These are phyloP conservation scores for Lycia hirtaria DNA, from an alignment of 2,888 invertebrate genomes.

Conservation along the genomic window DNA sequence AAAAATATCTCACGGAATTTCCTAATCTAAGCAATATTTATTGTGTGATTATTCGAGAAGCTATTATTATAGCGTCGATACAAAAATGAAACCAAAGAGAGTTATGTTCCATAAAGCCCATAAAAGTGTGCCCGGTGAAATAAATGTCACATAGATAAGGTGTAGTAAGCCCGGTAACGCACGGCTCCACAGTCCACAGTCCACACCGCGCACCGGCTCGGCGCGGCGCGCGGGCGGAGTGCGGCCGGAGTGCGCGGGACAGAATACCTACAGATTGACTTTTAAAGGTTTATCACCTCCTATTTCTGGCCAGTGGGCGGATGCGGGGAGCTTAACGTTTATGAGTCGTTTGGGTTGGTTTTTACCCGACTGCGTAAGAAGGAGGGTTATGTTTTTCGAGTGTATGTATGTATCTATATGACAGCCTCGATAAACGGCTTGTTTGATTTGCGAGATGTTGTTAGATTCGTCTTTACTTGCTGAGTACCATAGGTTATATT, in stretches of 20 bases:
- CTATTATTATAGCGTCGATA: too few relatives aligned
- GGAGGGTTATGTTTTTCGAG: too few relatives aligned
- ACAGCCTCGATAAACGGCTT: too few relatives aligned
- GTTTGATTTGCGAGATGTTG: too few relatives aligned
- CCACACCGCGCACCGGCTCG: too few relatives aligned
- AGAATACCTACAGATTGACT: slow-evolving; percentile 74
- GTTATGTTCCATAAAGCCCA: not conserved
- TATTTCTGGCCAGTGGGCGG: slow-evolving; percentile 53
- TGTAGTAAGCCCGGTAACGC: slow-evolving; percentile 56
- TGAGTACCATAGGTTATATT: too few relatives aligned
- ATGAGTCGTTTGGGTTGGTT: too few relatives aligned
- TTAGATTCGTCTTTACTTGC: too few relatives aligned
- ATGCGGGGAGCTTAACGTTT: not conserved
- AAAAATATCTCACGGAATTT: not conserved
- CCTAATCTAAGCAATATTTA: not conserved
- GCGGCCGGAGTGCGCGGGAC: slow-evolving; percentile 60
- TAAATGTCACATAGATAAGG: slow-evolving; percentile 37
- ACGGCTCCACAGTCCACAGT: slow-evolving; percentile 28
- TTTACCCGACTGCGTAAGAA: too few relatives aligned
- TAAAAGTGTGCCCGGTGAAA: slow-evolving; percentile 27
- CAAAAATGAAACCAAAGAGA: slow-evolving; percentile 6
- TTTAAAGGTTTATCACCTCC: slow-evolving; percentile 73
- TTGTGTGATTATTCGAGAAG: not conserved
- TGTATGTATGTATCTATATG: too few relatives aligned
- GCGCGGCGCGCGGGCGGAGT: too few relatives aligned